Evolutionary conservation across 2,797 vertebrate genomes (phyloP), one percentile per base, ranked within the genome.

Genomic region (Chanos chanos): DNA sequence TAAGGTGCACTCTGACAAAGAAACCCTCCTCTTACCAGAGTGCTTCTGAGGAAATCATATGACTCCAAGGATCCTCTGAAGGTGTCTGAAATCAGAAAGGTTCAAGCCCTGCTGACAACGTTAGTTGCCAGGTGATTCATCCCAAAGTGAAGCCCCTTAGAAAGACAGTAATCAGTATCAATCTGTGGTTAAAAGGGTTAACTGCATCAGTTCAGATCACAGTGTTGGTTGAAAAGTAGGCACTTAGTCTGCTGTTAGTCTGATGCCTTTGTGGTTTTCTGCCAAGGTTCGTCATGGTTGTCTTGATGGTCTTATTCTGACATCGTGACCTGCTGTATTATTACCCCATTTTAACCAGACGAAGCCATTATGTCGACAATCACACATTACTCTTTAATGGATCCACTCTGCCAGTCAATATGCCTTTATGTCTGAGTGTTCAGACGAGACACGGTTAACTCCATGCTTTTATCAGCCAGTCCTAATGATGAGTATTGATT

Each of bases 401-500:
- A 58, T 30, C n/a, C 31, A n/a, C 22, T 7, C 31, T 54, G 41
- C 34, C 33, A 49, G 19, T 63, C 30, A 12, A 21, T 62, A 30
- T 19, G 34, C 30, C 55, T 47, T 72, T 49, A 36, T 19, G 31
- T 43, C 39, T 31, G 49, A 18, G 34, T 28, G 52, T 65, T 19
- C 24, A 64, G 70, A 65, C 61, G 65, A 34, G 63, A 10, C 56
- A 21, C 37, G 47, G 19, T 72, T 51, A 51, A 45, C 47, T 54
- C 28, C 24, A 39, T 18, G 8, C 30, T 49, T 5, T 1, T 34
- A 43, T 25, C 27, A 40, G 25, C 61, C 37, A 56, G 40, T 45
- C 40, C 25, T 33, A 31, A 59, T 31, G 61, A 60, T 21, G 33
- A 4, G 18, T 62, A 69, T 65, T 61, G 52, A 68, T 73, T 65